Evolutionary conservation across 2,113 vertebrate genomes (phyloP).

Genomic region (Australoheros scitulus): DNA sequence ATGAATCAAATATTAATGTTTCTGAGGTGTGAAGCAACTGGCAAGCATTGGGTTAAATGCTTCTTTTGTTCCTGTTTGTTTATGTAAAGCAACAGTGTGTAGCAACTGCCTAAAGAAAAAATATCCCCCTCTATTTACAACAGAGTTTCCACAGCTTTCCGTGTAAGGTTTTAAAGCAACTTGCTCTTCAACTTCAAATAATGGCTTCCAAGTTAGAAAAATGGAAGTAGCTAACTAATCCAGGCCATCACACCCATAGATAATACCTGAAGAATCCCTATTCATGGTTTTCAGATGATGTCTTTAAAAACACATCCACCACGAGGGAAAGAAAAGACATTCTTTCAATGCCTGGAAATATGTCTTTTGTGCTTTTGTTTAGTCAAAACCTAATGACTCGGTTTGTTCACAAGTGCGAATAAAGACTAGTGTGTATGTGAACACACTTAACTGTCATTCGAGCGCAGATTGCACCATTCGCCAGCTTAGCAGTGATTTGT

Average conservation of each 20-base stretch:
- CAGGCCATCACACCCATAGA: background rate
- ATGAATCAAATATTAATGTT: background rate
- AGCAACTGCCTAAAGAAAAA: background rate
- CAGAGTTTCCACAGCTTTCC: background rate
- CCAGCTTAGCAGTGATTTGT: background rate
- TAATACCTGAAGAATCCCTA: background rate
- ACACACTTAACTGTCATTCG: background rate
- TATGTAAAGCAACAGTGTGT: background rate
- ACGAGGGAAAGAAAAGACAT: background rate
- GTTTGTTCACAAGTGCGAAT: no score
- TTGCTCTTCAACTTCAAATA: background rate
- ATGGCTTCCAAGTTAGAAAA: background rate
- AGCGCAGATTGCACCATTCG: no score
- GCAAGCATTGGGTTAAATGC: background rate
- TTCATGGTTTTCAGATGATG: background rate
- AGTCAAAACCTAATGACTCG: no score
- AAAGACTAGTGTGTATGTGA: background rate
- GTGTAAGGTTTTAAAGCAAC: background rate
- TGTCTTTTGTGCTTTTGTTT: no score
- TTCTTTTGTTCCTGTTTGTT: constrained; percentile 12
- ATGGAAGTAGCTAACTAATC: background rate
- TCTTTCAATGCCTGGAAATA: background rate
- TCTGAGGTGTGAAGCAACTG: background rate
- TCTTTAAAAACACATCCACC: background rate
- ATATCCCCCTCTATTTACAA: background rate